Base-by-base conservation (phyloP, 2,888 invertebrate genomes). In the Apodemia duryi region DNA sequence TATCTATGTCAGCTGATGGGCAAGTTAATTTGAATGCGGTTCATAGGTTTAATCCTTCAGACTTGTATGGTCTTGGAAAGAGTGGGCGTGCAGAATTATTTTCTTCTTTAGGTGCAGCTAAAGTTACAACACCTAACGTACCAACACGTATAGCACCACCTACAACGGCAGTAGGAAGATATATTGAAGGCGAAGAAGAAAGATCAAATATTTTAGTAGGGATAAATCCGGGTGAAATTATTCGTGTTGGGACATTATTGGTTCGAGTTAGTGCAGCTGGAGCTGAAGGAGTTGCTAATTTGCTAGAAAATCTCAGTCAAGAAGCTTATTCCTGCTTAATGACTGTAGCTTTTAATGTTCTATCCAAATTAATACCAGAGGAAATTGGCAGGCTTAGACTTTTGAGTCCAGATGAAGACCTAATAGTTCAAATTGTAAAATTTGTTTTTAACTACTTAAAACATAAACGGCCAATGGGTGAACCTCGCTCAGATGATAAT, bases 1-100 rank as follows among this genome's bases (percentile, higher is more conserved):
- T 92, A 70, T 92, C 92, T 0, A 86, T 92, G 85, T 85, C 90
- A 0, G 70, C 88, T 0, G 92, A 91, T 35, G 92, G 92, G 0
- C 74, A 83, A 65, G 91, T 91, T 2, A 88, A 90, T 67, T 71
- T 92, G 61, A 92, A 92, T 70, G 75, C 87, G 0, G 86, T 88
- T 52, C 85, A 92, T 61, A 86, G 82, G 65, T 89, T 86, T 63
- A 82, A 84, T 65, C 92, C 92, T 0, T 76, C 86, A 2, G 84
- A 88, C 2, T 72, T 92, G 38, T 83, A 79, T 32, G 78, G 71
- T 1, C 72, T 92, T 57, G 86, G 84, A 0, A 76, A 76, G 5
- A 82, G 85, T 1, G 85, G 79, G 1, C 76, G 91, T 35, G 67
- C 84, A 0, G 79, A 90, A 62, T 67, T 91, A 57, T 91, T 92